phyloP scores from a whole-genome alignment of 2,113 vertebrate genomes.

The Dunckerocampus dactyliophorus region DNA sequence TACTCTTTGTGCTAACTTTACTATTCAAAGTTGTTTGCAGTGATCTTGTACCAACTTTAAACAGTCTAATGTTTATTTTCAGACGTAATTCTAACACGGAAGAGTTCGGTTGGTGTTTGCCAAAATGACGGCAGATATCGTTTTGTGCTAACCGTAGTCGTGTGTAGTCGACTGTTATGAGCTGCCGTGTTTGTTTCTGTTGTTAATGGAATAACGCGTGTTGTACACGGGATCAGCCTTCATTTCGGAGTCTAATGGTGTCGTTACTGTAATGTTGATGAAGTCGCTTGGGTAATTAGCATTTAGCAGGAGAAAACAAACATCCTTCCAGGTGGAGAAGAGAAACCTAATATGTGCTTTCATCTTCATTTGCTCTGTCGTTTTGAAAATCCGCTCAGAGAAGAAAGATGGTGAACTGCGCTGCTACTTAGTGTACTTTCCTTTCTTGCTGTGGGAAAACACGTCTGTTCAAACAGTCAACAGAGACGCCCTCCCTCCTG shows the following conservation, averaged over 20 bases:
- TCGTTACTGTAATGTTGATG: slow-evolving; percentile 71
- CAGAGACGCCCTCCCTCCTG: slow-evolving; percentile 57
- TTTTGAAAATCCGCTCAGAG: too few species aligned
- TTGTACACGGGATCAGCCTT: slow-evolving; percentile 61
- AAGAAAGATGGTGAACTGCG: too few species aligned
- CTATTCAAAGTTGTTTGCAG: too few species aligned
- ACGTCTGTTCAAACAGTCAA: slow-evolving; percentile 75
- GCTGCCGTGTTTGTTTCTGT: background rate
- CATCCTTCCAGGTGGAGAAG: slow-evolving; percentile 29
- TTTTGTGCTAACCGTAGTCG: too few species aligned
- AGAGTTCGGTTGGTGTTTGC: too few species aligned
- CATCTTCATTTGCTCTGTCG: background rate
- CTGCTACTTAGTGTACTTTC: slow-evolving; percentile 56
- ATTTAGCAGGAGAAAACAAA: slow-evolving; percentile 38
- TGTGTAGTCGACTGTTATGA: too few species aligned
- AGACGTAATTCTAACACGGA: too few species aligned
- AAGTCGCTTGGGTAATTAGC: slow-evolving; percentile 68
- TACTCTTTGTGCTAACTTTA: slow-evolving; percentile 9
- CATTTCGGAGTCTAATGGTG: slow-evolving; percentile 58
- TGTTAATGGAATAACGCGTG: slow-evolving; percentile 63
- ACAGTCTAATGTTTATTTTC: too few species aligned
- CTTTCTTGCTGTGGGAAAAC: slow-evolving; percentile 75
- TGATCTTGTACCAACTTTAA: too few species aligned
- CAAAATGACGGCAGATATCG: too few species aligned
- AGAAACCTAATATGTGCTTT: slow-evolving; percentile 17